These are phyloP conservation scores for Epizoanthus stellaris DNA, from an alignment of 92 coral and sea anemone species.

Conservation along the genomic window DNA sequence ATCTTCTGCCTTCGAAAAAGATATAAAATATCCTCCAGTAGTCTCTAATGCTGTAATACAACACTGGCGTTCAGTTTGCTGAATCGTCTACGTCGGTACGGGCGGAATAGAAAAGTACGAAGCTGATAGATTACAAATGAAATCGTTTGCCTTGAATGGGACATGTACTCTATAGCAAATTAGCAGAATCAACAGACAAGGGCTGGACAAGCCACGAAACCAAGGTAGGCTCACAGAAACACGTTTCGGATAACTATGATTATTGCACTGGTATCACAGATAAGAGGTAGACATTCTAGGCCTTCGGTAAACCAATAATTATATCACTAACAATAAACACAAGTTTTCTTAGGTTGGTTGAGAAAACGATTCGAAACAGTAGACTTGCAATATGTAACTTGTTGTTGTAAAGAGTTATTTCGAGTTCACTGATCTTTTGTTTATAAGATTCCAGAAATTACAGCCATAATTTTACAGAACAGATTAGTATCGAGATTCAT, in stretches of 20 bases:
- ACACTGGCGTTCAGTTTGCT: slow-evolving; percentile 35
- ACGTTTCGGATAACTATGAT: too few species aligned
- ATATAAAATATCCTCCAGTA: slow-evolving; percentile 43
- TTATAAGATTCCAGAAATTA: slow-evolving; percentile 1
- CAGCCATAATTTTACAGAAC: neutral
- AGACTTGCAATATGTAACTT: too few species aligned
- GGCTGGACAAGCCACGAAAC: too few species aligned
- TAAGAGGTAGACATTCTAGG: too few species aligned
- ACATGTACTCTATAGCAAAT: too few species aligned
- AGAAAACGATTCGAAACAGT: too few species aligned
- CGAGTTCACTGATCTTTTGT: neutral
- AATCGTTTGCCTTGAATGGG: neutral
- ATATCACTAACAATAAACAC: too few species aligned
- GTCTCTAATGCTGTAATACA: slow-evolving; percentile 44
- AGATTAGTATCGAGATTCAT: slow-evolving; percentile 8
- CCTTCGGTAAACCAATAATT: too few species aligned
- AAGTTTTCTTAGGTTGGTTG: too few species aligned
- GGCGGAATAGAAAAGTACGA: neutral
- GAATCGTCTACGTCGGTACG: slow-evolving; percentile 38
- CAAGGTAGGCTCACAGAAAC: too few species aligned
- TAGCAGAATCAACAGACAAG: too few species aligned
- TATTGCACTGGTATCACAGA: too few species aligned
- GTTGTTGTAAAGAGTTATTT: neutral
- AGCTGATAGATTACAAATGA: neutral
- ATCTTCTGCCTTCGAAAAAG: slow-evolving; percentile 43